Evolutionary conservation across 2,113 vertebrate species (phyloP).

Genomic region (Struthidea cinerea): DNA sequence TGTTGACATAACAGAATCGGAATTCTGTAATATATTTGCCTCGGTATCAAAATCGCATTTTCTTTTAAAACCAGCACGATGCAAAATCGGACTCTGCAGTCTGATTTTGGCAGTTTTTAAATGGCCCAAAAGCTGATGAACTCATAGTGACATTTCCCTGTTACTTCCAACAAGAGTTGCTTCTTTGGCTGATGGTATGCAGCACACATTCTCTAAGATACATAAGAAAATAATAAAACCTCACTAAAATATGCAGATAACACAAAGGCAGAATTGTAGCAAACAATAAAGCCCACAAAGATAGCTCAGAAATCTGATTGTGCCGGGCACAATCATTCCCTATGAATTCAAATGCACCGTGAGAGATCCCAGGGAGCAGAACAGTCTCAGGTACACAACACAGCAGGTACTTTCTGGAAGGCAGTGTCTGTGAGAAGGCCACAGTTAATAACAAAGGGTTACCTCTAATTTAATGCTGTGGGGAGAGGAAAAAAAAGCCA

Average conservation of each 20-base stretch:
- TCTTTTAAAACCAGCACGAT: neutral
- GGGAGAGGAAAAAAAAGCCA: neutral
- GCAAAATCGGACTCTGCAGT: neutral
- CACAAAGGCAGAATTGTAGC: neutral
- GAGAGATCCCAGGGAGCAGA: neutral
- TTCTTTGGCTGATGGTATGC: neutral
- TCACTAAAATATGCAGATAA: slow-evolving; percentile 17
- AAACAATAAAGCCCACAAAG: neutral
- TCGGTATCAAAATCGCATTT: neutral
- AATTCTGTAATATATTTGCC: slow-evolving; percentile 19
- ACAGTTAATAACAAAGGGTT: neutral
- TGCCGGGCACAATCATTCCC: neutral
- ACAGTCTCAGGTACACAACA: neutral
- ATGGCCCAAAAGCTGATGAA: neutral
- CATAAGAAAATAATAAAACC: neutral
- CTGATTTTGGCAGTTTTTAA: neutral
- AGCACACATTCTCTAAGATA: neutral
- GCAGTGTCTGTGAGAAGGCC: neutral
- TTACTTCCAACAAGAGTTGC: neutral
- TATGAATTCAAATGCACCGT: neutral
- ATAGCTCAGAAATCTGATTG: neutral
- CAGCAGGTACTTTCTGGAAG: neutral
- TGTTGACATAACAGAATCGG: slow-evolving; percentile 28
- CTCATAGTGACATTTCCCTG: neutral
- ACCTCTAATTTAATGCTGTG: neutral